Conservation (phyloP, 2,797 vertebrate genomes). For the Dallia pectoralis region DNA sequence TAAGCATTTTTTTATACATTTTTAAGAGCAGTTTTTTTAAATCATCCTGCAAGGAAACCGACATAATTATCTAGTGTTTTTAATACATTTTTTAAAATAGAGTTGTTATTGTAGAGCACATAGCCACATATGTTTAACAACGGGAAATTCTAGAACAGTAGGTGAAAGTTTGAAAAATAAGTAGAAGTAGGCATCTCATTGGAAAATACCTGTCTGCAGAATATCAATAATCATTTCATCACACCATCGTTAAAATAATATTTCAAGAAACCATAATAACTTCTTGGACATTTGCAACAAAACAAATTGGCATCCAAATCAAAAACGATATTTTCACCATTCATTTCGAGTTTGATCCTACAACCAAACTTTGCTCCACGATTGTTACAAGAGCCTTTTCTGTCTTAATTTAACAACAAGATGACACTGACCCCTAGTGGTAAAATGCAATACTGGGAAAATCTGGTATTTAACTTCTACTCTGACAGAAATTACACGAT, state of each 20-base stretch:
- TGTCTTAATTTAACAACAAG: neutral
- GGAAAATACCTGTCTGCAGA: neutral
- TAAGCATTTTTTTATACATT: too few species aligned
- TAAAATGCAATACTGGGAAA: neutral
- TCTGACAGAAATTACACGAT: neutral
- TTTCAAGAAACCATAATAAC: neutral
- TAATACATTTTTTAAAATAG: too few species aligned
- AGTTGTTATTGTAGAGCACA: too few species aligned
- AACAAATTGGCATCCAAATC: neutral
- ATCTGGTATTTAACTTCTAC: neutral
- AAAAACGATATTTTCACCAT: neutral
- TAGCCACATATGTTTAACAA: too few species aligned
- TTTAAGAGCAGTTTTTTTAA: too few species aligned
- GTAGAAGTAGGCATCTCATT: neutral
- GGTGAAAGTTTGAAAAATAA: too few species aligned
- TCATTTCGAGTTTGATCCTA: neutral
- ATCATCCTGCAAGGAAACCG: too few species aligned
- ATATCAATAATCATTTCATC: neutral
- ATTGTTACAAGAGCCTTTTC: neutral
- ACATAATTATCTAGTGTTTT: too few species aligned
- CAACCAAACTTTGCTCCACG: neutral
- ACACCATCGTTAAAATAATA: neutral
- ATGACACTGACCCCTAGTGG: constrained; percentile 47
- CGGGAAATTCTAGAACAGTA: too few species aligned
- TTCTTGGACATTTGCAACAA: neutral